Conservation (phyloP, 2,113 vertebrate genomes). For the Colistium nudipinnis region DNA sequence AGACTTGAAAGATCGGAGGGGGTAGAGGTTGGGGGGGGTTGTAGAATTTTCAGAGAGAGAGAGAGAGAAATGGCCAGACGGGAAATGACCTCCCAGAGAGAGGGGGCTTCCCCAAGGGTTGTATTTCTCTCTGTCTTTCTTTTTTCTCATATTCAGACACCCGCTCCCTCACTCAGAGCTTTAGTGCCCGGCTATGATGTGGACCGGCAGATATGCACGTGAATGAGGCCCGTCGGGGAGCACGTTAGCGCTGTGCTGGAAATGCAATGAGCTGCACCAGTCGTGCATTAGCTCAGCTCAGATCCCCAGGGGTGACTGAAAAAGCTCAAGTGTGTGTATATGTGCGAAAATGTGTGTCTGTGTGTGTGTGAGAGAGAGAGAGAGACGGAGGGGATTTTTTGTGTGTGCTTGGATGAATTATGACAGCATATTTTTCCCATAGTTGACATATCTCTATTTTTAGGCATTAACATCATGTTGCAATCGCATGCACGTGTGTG, state of each 20-base stretch:
- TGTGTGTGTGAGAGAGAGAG: background rate
- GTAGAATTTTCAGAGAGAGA: conserved; percentile 21
- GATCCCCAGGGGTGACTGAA: conserved; percentile 5
- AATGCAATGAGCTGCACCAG: conserved; percentile 21
- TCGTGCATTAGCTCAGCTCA: conserved; percentile 17
- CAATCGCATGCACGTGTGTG: background rate
- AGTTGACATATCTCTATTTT: background rate
- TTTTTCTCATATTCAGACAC: conserved; percentile 36
- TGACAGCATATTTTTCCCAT: conserved; percentile 1
- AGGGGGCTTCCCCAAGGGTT: conserved; percentile 65
- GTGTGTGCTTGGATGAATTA: too few species aligned
- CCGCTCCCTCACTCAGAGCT: conserved; percentile 33
- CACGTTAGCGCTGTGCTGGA: conserved; percentile 3
- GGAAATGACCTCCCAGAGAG: conserved; percentile 70
- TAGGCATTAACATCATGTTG: background rate
- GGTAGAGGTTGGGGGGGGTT: background rate
- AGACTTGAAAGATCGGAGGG: background rate
- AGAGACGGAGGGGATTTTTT: too few species aligned
- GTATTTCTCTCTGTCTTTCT: conserved; percentile 37
- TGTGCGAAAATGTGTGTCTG: background rate
- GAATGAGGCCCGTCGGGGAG: conserved; percentile 22
- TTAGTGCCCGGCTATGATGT: conserved; percentile 51
- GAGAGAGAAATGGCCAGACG: conserved; percentile 51
- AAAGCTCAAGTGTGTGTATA: background rate
- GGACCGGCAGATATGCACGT: conserved; percentile 57